Evolutionary conservation across 1,140 invertebrate species (phyloP).

Genomic region (Oscheius sp.): DNA sequence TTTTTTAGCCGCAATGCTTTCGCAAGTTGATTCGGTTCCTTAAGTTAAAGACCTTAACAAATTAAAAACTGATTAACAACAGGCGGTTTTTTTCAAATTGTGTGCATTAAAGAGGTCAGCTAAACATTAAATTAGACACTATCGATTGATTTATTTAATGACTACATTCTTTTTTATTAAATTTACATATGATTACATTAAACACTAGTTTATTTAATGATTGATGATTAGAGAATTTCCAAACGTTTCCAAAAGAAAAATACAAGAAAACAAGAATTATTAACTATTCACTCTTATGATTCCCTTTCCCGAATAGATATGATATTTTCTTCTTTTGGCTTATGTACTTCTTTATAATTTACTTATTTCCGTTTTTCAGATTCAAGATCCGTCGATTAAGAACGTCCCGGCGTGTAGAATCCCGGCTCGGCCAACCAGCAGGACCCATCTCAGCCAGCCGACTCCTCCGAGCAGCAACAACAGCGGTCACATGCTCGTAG

Average conservation of each 20-base stretch:
- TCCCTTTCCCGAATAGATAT: neutral
- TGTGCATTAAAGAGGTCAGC: too few relatives aligned
- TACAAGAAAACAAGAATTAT: neutral
- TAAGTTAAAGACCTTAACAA: too few relatives aligned
- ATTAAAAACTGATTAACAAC: too few relatives aligned
- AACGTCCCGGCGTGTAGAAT: slow-evolving; percentile 29
- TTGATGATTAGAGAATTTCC: neutral
- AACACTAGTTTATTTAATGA: neutral
- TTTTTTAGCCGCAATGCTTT: too few relatives aligned
- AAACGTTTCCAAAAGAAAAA: neutral
- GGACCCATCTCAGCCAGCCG: neutral
- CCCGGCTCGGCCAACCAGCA: neutral
- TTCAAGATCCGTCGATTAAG: slow-evolving; percentile 38
- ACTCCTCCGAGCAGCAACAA: slow-evolving; percentile 5
- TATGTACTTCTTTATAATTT: neutral
- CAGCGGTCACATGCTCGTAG: slow-evolving; percentile 10
- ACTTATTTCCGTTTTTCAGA: slow-evolving; percentile 22
- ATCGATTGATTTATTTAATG: too few relatives aligned
- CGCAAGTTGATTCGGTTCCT: too few relatives aligned
- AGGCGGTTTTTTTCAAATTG: too few relatives aligned
- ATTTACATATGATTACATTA: too few relatives aligned
- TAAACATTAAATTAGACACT: too few relatives aligned
- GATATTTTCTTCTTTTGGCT: neutral
- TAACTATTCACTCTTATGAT: neutral
- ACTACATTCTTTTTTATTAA: too few relatives aligned